phyloP scores from a whole-genome alignment of 2,113 vertebrate genomes.

The Grantiella picta region DNA sequence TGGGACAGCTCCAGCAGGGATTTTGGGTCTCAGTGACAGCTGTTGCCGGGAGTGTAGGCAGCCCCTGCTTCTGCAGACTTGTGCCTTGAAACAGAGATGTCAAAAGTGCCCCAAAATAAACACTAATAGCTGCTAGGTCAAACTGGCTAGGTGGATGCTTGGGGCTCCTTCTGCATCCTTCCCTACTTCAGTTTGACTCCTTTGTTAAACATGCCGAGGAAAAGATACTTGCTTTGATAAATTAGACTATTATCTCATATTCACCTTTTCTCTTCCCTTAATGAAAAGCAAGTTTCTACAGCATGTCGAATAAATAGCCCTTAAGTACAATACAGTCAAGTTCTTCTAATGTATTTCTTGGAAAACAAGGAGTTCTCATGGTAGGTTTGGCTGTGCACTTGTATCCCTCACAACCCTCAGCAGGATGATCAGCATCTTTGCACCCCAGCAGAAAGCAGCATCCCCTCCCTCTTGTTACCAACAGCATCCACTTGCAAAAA shows the following conservation, averaged over 20 bases:
- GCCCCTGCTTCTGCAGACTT: background rate
- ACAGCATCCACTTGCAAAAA: background rate
- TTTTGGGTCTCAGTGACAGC: background rate
- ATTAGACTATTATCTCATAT: conserved; percentile 5
- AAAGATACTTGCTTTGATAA: background rate
- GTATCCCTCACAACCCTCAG: background rate
- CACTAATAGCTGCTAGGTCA: background rate
- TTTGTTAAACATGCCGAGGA: background rate
- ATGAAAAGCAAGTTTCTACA: conserved; percentile 30
- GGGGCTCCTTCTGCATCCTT: background rate
- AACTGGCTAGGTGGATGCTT: background rate
- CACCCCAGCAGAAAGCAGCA: accelerated
- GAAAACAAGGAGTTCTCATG: background rate
- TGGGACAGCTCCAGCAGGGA: background rate
- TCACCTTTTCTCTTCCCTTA: conserved; percentile 12
- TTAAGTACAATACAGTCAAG: background rate
- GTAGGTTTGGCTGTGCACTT: background rate
- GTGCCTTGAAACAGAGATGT: background rate
- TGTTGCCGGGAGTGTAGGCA: accelerated
- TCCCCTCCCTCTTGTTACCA: background rate
- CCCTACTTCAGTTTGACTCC: background rate
- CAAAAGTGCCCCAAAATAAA: background rate
- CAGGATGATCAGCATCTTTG: background rate
- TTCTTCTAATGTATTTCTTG: background rate
- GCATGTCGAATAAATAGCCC: background rate